These are phyloP conservation scores for Oceanodroma tethys DNA, from an alignment of 2,113 vertebrate species.

Conservation along the genomic window DNA sequence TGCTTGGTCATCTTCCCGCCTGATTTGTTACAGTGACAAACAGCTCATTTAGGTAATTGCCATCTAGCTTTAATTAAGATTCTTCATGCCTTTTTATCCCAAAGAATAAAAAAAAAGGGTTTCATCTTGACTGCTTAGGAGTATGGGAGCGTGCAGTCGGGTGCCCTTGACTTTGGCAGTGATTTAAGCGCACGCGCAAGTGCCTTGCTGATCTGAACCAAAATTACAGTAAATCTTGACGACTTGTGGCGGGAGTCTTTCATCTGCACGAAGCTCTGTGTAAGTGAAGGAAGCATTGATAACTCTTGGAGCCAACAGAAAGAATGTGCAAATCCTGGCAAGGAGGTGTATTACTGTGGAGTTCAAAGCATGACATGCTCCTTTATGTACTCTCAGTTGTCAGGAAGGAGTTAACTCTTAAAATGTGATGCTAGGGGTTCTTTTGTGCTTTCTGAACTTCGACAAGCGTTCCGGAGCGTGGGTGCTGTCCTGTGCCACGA, in stretches of 20 bases:
- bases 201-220: conserved; percentile 4
- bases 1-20: not conserved
- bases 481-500: not conserved
- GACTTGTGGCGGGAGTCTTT: not conserved
- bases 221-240: conserved; percentile 27
- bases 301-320: not conserved
- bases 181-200: not conserved
- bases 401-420: not conserved
- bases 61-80: not conserved
- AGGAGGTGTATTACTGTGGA: not conserved
- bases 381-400: not conserved
- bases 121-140: not conserved
- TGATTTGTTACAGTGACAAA: not conserved
- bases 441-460: not conserved
- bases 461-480: not conserved
- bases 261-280: not conserved
- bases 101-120: not conserved
- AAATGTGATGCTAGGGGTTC: not conserved
- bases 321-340: conserved; percentile 5
- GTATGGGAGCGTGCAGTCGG: not conserved
- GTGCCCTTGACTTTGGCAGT: not conserved
- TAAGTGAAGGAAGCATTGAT: not conserved
- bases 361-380: not conserved
- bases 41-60: not conserved
- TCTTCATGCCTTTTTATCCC: not conserved